phyloP scores from a whole-genome alignment of 2,797 vertebrate species.

The Pseudochirops corinnae region DNA sequence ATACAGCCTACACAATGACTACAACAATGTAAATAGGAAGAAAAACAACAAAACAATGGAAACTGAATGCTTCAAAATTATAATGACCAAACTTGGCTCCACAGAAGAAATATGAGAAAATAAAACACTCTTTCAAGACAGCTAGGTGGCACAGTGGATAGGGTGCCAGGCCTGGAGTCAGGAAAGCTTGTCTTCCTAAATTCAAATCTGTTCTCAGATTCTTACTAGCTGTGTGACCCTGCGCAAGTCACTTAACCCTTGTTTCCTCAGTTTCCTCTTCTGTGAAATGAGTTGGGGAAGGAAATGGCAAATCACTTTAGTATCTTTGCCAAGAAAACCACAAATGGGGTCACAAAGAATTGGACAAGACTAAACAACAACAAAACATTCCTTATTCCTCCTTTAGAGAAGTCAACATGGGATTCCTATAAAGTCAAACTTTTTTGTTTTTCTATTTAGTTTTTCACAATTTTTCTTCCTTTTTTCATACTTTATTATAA shows the following conservation, averaged over 20 bases:
- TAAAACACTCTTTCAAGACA: background rate
- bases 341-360: background rate
- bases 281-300: background rate
- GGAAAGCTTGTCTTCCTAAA: background rate
- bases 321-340: background rate
- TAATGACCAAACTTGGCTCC: background rate
- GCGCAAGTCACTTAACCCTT: background rate
- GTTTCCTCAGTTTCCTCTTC: conserved; percentile 8
- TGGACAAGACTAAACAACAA: background rate
- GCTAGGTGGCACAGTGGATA: background rate
- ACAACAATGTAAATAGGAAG: background rate
- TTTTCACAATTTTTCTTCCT: background rate
- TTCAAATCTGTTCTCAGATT: background rate
- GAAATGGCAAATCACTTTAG: background rate
- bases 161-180: background rate
- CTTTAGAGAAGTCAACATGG: background rate
- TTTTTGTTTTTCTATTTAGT: background rate
- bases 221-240: background rate
- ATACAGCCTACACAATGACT: background rate
- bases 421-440: conserved; percentile 1
- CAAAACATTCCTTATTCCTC: background rate
- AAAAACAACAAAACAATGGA: background rate
- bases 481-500: background rate
- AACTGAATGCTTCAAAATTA: background rate
- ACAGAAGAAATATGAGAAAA: background rate